Percentiles rank a stretch among this genome's conserved stretches.
Evolutionary conservation across 2,888 invertebrate genomes (phyloP).

Genomic region (Ceriagrion tenellum): DNA sequence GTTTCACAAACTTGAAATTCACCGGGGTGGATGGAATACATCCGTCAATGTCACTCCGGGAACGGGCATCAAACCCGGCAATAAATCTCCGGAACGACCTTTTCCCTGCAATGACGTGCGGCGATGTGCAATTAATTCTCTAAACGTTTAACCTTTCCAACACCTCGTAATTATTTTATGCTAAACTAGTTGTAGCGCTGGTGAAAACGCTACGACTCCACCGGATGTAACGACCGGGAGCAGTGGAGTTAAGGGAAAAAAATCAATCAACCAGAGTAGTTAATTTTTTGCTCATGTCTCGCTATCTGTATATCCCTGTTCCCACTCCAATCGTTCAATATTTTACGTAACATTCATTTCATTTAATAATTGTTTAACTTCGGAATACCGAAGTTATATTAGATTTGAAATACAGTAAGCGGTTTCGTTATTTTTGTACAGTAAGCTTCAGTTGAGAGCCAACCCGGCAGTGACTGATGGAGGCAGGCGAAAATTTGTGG

Average conservation of each 20-base stretch:
- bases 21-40: background rate
- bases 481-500: no score
- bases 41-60: background rate
- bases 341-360: background rate
- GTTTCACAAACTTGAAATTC: background rate
- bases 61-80: background rate
- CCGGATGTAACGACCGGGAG: background rate
- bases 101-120: background rate
- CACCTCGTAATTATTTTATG: slow-evolving; percentile 32
- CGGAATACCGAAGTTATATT: no score
- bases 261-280: background rate
- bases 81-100: background rate
- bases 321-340: background rate
- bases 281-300: background rate
- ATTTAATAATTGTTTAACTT: no score
- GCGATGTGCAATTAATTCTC: background rate
- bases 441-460: no score
- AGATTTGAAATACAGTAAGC: no score
- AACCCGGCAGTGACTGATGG: no score
- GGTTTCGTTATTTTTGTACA: no score
- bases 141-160: slow-evolving; percentile 29
- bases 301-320: background rate
- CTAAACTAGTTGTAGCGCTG: background rate
- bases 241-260: background rate
- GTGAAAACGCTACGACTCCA: background rate